phyloP scores from a whole-genome alignment of 2,888 invertebrate genomes.

The Papilio protenor region DNA sequence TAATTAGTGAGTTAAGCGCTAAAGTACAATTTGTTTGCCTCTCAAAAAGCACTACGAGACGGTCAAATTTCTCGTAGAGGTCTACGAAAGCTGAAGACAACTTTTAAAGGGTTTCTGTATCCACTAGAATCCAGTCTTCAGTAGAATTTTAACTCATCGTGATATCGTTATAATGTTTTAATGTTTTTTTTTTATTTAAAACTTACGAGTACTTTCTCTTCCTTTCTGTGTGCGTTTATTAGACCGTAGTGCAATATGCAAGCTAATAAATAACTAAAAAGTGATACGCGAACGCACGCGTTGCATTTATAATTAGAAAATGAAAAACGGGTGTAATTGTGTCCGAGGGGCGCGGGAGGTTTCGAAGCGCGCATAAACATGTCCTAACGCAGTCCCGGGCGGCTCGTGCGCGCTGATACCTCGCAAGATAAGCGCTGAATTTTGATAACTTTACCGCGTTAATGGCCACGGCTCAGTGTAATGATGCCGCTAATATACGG shows the following conservation, averaged over 20 bases:
- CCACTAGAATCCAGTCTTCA: neutral
- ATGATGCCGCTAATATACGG: constrained; percentile 36
- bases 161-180: neutral
- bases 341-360: constrained; percentile 30
- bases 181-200: neutral
- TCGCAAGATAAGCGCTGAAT: constrained; percentile 44
- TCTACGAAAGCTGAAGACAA: no score
- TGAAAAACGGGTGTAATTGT: constrained; percentile 48
- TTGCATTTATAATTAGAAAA: constrained; percentile 42
- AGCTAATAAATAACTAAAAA: constrained; percentile 24
- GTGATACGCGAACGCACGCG: constrained; percentile 23
- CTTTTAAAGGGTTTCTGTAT: no score
- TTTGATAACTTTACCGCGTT: constrained; percentile 43
- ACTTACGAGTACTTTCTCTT: neutral
- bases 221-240: neutral
- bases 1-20: no score
- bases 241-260: neutral
- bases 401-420: constrained; percentile 49
- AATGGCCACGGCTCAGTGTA: constrained; percentile 39
- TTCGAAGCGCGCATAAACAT: constrained; percentile 47
- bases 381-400: constrained; percentile 52
- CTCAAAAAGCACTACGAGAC: no score
- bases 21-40: no score
- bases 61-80: no score
- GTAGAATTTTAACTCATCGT: no score